phyloP scores from a whole-genome alignment of 2,797 vertebrate species.

The Glyptemys insculpta region DNA sequence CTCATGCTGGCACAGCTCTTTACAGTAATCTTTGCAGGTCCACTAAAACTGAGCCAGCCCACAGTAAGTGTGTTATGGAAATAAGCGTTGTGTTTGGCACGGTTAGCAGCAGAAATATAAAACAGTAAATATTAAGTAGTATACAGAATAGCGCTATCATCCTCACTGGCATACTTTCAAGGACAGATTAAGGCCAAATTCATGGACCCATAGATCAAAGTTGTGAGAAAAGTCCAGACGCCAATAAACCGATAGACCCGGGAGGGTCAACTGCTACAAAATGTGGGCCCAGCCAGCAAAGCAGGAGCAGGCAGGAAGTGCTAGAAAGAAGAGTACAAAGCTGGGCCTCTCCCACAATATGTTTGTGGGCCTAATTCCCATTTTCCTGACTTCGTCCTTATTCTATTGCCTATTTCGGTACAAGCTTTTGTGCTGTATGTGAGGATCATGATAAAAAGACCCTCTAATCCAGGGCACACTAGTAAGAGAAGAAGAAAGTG shows the following conservation, averaged over 20 bases:
- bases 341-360: not conserved
- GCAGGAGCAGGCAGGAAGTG: not conserved
- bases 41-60: constrained; percentile 36
- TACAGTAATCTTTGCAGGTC: constrained; percentile 54
- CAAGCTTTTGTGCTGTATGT: not conserved
- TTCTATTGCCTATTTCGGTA: not conserved
- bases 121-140: not conserved
- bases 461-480: not conserved
- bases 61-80: not conserved
- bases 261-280: not conserved
- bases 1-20: constrained; percentile 49
- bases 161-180: not conserved
- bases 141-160: not conserved
- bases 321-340: constrained; percentile 8
- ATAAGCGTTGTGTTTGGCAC: not conserved
- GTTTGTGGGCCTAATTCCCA: not conserved
- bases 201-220: not conserved
- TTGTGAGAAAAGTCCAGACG: not conserved
- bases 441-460: not conserved
- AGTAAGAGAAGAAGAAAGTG: not conserved
- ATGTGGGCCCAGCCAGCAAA: not conserved
- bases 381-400: not conserved
- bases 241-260: not conserved
- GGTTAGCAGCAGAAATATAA: not conserved
- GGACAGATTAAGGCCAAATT: not conserved